phyloP scores from a whole-genome alignment of 1,140 invertebrate genomes.

The Pararge aegeria region DNA sequence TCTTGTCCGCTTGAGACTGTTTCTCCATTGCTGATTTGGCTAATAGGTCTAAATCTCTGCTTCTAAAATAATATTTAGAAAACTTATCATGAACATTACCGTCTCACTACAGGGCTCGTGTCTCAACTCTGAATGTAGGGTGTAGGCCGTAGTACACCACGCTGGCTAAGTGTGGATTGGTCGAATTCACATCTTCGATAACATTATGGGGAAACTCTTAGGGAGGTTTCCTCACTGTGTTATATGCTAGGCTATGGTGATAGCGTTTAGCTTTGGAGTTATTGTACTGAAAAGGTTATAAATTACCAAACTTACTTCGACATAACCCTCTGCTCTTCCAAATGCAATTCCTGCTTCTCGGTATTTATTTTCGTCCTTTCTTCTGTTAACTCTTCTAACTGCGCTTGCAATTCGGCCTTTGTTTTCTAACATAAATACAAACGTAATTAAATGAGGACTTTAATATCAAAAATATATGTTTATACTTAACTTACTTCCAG shows the following conservation, averaged over 20 bases:
- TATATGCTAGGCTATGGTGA: no score
- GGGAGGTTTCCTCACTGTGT: no score
- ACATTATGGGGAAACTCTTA: no score
- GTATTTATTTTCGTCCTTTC: conserved; percentile 60
- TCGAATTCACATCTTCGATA: no score
- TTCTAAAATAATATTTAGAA: not conserved
- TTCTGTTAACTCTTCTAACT: conserved; percentile 64
- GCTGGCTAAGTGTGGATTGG: no score
- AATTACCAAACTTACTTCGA: conserved; percentile 69
- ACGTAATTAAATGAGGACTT: not conserved
- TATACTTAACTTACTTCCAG: conserved; percentile 50
- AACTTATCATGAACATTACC: no score
- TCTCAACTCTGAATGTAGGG: no score
- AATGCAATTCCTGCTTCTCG: conserved; percentile 67
- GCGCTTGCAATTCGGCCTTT: conserved; percentile 66
- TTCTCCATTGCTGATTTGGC: conserved; percentile 71
- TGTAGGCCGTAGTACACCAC: no score
- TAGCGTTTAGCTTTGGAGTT: no score
- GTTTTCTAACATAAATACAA: conserved; percentile 52
- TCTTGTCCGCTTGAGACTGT: conserved; percentile 70
- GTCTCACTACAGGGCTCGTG: no score
- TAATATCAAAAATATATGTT: not conserved
- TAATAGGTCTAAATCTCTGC: conserved; percentile 66
- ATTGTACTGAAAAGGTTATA: no score
- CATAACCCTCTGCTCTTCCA: conserved; percentile 65